Base-by-base conservation (phyloP, 2,888 invertebrate species). In the Cheilosia impressa region DNA sequence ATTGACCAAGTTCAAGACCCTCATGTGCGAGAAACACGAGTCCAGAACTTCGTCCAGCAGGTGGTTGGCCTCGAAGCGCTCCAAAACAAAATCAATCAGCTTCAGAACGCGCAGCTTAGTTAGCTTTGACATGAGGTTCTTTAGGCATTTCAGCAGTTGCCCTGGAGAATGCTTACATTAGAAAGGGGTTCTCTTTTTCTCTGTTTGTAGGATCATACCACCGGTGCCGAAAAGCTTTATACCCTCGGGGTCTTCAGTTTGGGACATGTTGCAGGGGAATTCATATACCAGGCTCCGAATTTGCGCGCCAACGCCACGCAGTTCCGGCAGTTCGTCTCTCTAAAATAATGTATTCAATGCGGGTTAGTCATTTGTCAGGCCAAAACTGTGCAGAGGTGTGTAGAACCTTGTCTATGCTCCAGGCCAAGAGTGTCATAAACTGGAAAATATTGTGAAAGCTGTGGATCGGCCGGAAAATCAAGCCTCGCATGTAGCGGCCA, bases 381-480 rank as follows among this genome's bases (percentile, higher is more conserved):
- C 24, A 9, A 41, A 0, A 17, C 7, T 24, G 22, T 57, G 27
- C 34, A 58, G 0, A 10, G 22, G n/a, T 4, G 10, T 45, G 2
- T 50, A 4, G 24, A 31, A 93, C 92, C 89, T 93, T 94, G 88
- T 95, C 95, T 0, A 95, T 94, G 89, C 95, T 96, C 93, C 95
- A 95, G 0, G 95, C 94, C n/a, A 97, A 90, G 93, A 97, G 95
- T 76, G 96, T 95, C 94, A 97, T 96, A 89, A 97, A 97, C 90
- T 97, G 96, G 90, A 95, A 96, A 52, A 97, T 93, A 90, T 97
- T 97, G 91, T 96, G 95, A 89, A 96, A 96, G 90, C 96, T 96
- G 78, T 94, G 93, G 93, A 95, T 95, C 0, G 96, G 96, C 41
- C 94, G 94, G 87, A 97, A 95, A 17, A 95, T 93, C 38, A 97